Percentiles rank a stretch among this genome's conserved stretches.
phyloP scores from a whole-genome alignment of 30 jellyfish, hydroid and myxozoan species.

The Clytia hemisphaerica region DNA sequence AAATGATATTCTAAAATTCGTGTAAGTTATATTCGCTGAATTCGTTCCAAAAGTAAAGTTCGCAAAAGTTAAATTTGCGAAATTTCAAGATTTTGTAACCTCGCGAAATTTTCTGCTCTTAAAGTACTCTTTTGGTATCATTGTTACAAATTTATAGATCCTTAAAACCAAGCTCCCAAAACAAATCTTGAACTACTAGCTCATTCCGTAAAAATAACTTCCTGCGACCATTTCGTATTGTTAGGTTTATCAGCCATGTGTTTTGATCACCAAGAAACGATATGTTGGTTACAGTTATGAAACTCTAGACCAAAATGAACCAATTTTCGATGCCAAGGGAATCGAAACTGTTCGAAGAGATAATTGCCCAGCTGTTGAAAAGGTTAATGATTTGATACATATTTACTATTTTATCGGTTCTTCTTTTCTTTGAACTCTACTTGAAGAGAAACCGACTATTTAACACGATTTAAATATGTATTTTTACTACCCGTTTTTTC shows the following conservation, averaged over 20 bases:
- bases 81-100: no score
- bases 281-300: conserved; percentile 96
- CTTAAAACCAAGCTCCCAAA: no score
- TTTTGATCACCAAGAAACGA: conserved; percentile 87
- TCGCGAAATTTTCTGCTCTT: no score
- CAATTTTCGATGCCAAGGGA: conserved; percentile 92
- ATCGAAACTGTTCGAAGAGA: conserved; percentile 93
- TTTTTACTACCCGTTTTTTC: neutral
- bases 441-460: neutral
- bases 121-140: no score
- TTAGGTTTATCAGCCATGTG: conserved; percentile 96
- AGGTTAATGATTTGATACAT: conserved; percentile 29
- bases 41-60: no score
- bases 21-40: no score
- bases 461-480: neutral
- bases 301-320: conserved; percentile 65
- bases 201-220: no score
- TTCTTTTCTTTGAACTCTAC: neutral
- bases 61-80: no score
- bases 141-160: no score
- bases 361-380: conserved; percentile 85
- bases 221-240: no score
- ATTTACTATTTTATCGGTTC: neutral
- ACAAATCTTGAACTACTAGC: no score
- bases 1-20: no score